Evolutionary conservation across 2,888 invertebrate genomes (phyloP), one percentile per base, ranked within the genome.

Genomic region (Oxystoma pomonae): DNA sequence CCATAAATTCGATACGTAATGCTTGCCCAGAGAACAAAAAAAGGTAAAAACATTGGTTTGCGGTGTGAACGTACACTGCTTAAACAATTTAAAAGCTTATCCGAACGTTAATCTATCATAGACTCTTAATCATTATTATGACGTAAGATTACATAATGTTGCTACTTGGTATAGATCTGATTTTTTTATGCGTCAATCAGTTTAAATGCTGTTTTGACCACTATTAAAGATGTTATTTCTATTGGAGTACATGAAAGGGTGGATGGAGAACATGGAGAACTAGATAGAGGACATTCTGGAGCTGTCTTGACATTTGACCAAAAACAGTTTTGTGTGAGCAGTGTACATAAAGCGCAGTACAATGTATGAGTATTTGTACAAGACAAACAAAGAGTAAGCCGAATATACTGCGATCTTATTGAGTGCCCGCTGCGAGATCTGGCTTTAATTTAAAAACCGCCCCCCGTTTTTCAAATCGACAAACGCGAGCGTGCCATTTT

Each of bases 1-100:
- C 57, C 62, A 65, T 65, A 65, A 65, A 65, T 65, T 65, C 62
- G 49, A 62, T 16, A 59, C 59, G 59, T 65, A 62, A 65, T 62
- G 65, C 58, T 64, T 50, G 58, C 50, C 35, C 61, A 56, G 53
- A 55, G 53, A 64, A 49, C 61, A 64, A 64, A 61, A 64, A 61
- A 35, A 12, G 35, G 52, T 55, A 62, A 62, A 61, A 52, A 20
- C 53, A 63, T 56, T 52, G 53, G 51, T 62, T 20, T 35, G 35
- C 35, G 35, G 51, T 57, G 61, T 56, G 60, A 21, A 17, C 56
- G 7, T 49, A 1, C 35, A 35, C 3, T 12, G 35, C 35, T 35
- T n/a, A n/a, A n/a, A n/a, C n/a, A n/a, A n/a, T n/a, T n/a, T n/a
- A n/a, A n/a, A n/a, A n/a, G n/a, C n/a, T n/a, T n/a, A n/a, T n/a